phyloP scores from a whole-genome alignment of 1,140 invertebrate species.

The Drosophila ananassae region DNA sequence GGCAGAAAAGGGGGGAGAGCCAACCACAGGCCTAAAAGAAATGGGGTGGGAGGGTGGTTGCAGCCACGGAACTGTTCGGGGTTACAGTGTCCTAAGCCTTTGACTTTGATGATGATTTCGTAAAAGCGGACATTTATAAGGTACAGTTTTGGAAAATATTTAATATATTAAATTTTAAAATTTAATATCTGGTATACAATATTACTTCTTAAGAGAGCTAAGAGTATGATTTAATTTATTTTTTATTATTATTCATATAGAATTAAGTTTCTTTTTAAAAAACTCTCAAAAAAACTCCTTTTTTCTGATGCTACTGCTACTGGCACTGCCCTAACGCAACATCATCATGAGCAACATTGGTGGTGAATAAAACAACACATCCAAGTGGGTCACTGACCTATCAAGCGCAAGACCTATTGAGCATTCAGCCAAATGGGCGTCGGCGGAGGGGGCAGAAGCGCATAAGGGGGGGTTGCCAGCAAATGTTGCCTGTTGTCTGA shows the following conservation, averaged over 20 bases:
- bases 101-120: slow-evolving; percentile 22
- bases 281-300: slow-evolving; percentile 21
- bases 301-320: not conserved
- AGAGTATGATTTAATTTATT: no score
- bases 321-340: slow-evolving; percentile 63
- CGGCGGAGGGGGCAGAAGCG: slow-evolving; percentile 10
- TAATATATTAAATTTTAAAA: no score
- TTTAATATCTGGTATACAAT: no score
- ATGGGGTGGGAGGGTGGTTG: slow-evolving; percentile 18
- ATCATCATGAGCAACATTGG: slow-evolving; percentile 16
- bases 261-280: not conserved
- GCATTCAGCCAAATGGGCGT: slow-evolving; percentile 49
- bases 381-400: slow-evolving; percentile 79
- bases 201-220: no score
- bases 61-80: slow-evolving; percentile 19
- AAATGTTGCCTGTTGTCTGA: slow-evolving; percentile 61
- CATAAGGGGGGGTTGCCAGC: slow-evolving; percentile 41
- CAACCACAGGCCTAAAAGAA: slow-evolving; percentile 49
- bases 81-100: slow-evolving; percentile 26
- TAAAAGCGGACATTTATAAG: no score
- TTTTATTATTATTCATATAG: no score
- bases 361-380: slow-evolving; percentile 32
- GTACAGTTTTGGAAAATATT: no score
- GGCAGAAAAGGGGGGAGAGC: slow-evolving; percentile 6
- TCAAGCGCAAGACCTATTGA: slow-evolving; percentile 81